Evolutionary conservation across 2,797 vertebrate species (phyloP), one percentile per base, ranked within the genome.

Genomic region (Coluber constrictor): DNA sequence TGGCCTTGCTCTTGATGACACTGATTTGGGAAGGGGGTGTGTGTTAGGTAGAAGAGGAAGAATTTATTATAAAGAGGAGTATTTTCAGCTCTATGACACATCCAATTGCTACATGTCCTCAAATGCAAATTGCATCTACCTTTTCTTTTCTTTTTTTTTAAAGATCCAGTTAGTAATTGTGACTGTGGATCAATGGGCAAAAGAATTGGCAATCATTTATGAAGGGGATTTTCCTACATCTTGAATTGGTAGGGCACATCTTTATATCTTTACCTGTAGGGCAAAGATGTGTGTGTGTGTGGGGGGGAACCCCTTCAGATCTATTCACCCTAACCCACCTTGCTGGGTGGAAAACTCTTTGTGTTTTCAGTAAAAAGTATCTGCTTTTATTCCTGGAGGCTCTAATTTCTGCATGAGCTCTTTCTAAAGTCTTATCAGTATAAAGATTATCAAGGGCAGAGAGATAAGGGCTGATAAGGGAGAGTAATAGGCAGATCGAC

Each of bases 271-370:
- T 43, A 54, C 0, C 27, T 51, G 8, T 1, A 63, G 60, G 60
- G 1, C 8, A 15, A 61, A 61, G 7, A 61, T 9, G 3, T 25
- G 5, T 0, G 43, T 37, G 37, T 37, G 43, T 6, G 6, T 1
- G 11, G 12, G 23, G 12, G 1, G 0, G 5, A 18, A 25, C 0
- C 37, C 11, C 20, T 29, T 23, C 11, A 12, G 55, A 10, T 43
- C 10, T 74, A 29, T n/a, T 79, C n/a, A 57, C 5, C 10, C 7
- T 11, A 88, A 32, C 25, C 47, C 47, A 51, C 47, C 47, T 51
- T 51, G 37, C 37, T 37, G 4, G 11, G 16, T 79, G 8, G 32
- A 57, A 70, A 16, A 16, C 13, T 47, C 8, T 25, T 54, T 55
- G 4, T 70, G 29, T n/a, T 89, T 54, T 90, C 12, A n/a, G 8